These are phyloP conservation scores for Lipotes vexillifer DNA, from an alignment of 2,113 vertebrate genomes.

Conservation along the genomic window DNA sequence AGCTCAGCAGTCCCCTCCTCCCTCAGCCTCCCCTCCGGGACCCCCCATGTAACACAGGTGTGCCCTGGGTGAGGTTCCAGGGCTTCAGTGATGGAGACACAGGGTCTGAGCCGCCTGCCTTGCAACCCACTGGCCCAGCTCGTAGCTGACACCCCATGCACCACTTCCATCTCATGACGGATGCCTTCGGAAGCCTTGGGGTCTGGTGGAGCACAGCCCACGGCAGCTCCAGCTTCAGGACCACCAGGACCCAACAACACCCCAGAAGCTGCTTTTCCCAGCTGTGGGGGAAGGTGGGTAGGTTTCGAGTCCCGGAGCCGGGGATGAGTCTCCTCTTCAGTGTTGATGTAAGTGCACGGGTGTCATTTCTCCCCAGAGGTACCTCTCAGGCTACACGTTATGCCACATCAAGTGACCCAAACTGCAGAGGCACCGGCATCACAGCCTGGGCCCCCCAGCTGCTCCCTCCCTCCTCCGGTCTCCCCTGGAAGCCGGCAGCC, in stretches of 20 bases:
- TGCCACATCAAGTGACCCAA: no score
- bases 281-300: neutral
- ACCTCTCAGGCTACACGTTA: no score
- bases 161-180: rapidly evolving
- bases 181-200: neutral
- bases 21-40: no score
- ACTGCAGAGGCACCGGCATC: rapidly evolving
- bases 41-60: rapidly evolving
- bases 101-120: rapidly evolving
- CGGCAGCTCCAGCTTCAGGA: neutral
- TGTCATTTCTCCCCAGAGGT: no score
- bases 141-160: rapidly evolving
- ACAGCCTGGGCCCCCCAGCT: neutral
- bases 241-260: neutral
- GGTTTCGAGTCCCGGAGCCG: neutral
- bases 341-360: rapidly evolving
- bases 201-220: no score
- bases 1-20: no score
- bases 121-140: neutral
- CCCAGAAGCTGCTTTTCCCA: no score
- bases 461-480: neutral
- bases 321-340: neutral
- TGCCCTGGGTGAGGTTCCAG: neutral
- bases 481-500: neutral
- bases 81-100: rapidly evolving